Evolutionary conservation across 2,113 vertebrate genomes (phyloP), one percentile per base, ranked within the genome.

Genomic region (Nanorana parkeri): DNA sequence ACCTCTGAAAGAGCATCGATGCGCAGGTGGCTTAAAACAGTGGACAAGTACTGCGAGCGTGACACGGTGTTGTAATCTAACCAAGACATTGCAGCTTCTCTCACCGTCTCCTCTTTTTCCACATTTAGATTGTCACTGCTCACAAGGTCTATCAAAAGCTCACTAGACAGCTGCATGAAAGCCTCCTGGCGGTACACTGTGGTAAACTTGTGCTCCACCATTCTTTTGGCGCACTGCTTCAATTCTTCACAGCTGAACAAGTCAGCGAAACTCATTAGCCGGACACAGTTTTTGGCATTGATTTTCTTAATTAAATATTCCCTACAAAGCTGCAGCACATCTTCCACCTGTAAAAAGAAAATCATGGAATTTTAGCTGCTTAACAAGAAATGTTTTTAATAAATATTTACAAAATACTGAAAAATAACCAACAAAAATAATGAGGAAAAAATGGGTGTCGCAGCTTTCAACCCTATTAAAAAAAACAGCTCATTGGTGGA

Each of bases 81-180:
- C 98, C 98, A 99, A 47, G 98, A 88, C 96, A 99, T 99, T 51
- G 98, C 98, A 20, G 98, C 98, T 90, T 99, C 97, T 0, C 97
- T 95, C 78, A 99, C 98, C 0, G 97, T 99, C 90, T 99, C 98
- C 87, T 99, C 98, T 87, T 98, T 98, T 85, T 99, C 98, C 84
- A 99, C 98, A 3, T 99, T 99, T 87, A 99, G 94, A 86, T 99
- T 99, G 94, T 99, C 98, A 77, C 97, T 99, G 92, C 98, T 97
- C 87, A 99, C 93, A 84, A 99, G 90, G 89, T 99, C 98, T 73
- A 99, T 88, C 85, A 99, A 89, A n/a, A 99, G 93, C 78, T 99
- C 97, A 28, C 99, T 97, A 10, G 97, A 97, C 63, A 99, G 94
- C 86, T 99, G 97, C 85, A 99, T 94, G 91, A 99, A 99, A 66